Conservation (phyloP, 2,888 invertebrate genomes). For the Chrysotoxum bicinctum region DNA sequence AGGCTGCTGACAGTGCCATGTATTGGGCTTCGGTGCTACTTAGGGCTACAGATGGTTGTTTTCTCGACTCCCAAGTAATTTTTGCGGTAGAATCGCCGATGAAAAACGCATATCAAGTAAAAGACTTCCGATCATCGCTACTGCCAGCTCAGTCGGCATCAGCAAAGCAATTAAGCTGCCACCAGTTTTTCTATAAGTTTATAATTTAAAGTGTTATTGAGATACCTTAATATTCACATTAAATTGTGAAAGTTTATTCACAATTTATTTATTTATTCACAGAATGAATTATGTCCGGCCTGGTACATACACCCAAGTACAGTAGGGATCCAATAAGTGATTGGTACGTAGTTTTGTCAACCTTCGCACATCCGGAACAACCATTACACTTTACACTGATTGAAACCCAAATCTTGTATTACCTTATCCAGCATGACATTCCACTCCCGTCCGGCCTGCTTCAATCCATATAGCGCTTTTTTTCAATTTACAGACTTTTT, state of each 20-base stretch:
- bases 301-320: too few species aligned
- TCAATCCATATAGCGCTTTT: slow-evolving; percentile 25
- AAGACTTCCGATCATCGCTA: slow-evolving; percentile 49
- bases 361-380: background rate
- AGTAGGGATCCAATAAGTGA: too few species aligned
- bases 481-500: slow-evolving; percentile 54
- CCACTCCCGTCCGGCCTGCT: slow-evolving; percentile 21
- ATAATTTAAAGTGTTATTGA: slow-evolving; percentile 43
- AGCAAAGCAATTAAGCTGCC: slow-evolving; percentile 27
- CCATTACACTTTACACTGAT: slow-evolving; percentile 13
- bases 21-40: slow-evolving; percentile 57
- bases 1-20: slow-evolving; percentile 42
- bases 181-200: slow-evolving; percentile 33
- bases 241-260: slow-evolving; percentile 48
- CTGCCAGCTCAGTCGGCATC: slow-evolving; percentile 67
- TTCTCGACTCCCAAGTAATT: slow-evolving; percentile 46
- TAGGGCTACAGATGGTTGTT: slow-evolving; percentile 39
- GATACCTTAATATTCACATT: slow-evolving; percentile 53
- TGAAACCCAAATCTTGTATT: slow-evolving; percentile 38
- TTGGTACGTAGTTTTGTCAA: slow-evolving; percentile 28
- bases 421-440: slow-evolving; percentile 24
- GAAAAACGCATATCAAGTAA: slow-evolving; percentile 55
- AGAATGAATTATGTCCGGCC: too few species aligned
- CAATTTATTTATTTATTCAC: too few species aligned
- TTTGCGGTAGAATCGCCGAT: slow-evolving; percentile 17